These are phyloP conservation scores for Drosophila kanapiae DNA, from an alignment of 1,140 invertebrate species.

Conservation along the genomic window DNA sequence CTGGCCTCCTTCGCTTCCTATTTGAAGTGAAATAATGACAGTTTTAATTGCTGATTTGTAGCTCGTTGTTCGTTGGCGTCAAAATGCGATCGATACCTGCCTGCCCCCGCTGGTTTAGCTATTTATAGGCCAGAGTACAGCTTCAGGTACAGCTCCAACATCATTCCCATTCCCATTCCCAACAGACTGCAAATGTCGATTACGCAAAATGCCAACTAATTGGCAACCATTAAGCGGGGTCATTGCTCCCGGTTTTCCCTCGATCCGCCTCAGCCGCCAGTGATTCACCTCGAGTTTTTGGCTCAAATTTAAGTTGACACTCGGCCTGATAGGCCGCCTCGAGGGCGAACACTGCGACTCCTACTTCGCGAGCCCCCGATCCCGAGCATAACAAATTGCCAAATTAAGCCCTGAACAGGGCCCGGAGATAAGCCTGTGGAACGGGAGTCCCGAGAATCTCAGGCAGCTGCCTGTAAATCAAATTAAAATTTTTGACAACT, in stretches of 20 bases:
- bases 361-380: slow-evolving; percentile 1
- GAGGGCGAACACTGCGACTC: slow-evolving; percentile 7
- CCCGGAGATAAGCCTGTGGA: slow-evolving; percentile 52
- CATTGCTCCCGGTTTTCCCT: slow-evolving; percentile 51
- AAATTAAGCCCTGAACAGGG: slow-evolving; percentile 67
- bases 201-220: slow-evolving; percentile 75
- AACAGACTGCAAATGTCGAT: slow-evolving; percentile 69
- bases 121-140: slow-evolving; percentile 23
- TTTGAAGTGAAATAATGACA: slow-evolving; percentile 81
- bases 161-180: neutral
- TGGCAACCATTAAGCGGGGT: slow-evolving; percentile 70
- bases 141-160: neutral
- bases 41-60: slow-evolving; percentile 78
- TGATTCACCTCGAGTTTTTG: slow-evolving; percentile 32
- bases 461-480: slow-evolving; percentile 65
- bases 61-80: slow-evolving; percentile 72
- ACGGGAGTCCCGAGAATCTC: neutral
- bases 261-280: neutral
- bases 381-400: slow-evolving; percentile 72
- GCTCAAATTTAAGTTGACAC: slow-evolving; percentile 72
- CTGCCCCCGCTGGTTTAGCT: slow-evolving; percentile 28
- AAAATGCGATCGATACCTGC: slow-evolving; percentile 56
- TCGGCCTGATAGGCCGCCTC: slow-evolving; percentile 57
- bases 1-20: slow-evolving; percentile 32
- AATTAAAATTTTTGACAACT: slow-evolving; percentile 82